These are phyloP conservation scores for Upupa epops DNA, from an alignment of 2,113 vertebrate genomes.

Conservation along the genomic window DNA sequence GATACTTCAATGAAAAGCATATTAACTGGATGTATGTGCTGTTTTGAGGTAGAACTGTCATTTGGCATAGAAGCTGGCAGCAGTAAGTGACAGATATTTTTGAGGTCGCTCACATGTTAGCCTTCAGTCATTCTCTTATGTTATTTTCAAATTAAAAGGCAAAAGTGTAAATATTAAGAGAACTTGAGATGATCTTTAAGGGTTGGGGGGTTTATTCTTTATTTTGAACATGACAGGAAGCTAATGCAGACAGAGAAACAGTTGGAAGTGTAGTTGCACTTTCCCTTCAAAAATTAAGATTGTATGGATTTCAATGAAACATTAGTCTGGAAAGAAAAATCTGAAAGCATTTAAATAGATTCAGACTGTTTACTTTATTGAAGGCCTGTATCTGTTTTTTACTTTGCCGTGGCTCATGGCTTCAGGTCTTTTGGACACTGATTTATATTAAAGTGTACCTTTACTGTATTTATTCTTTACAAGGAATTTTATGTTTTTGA, in stretches of 20 bases:
- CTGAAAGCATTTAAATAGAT: not conserved
- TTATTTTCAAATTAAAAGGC: not conserved
- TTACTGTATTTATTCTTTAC: not conserved
- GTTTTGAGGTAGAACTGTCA: not conserved
- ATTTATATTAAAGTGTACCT: not conserved
- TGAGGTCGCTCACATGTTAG: fast-evolving
- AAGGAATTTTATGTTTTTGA: not conserved
- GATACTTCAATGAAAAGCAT: no score
- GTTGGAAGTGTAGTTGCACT: not conserved
- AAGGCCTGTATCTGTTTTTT: not conserved
- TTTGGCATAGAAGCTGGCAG: not conserved
- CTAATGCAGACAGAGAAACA: not conserved
- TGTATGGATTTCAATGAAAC: not conserved
- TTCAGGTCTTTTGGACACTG: not conserved
- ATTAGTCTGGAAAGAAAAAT: not conserved
- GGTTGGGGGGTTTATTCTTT: not conserved
- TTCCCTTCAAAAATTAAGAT: not conserved
- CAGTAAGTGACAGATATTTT: not conserved
- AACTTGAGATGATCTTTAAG: not conserved
- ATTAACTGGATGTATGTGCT: not conserved
- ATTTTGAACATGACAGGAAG: not conserved
- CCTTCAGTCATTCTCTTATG: not conserved
- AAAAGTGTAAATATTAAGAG: not conserved
- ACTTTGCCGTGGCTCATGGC: not conserved
- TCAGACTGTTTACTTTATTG: not conserved